These are phyloP conservation scores for Synergus gifuensis DNA, from an alignment of 2,888 invertebrate species.

Conservation along the genomic window DNA sequence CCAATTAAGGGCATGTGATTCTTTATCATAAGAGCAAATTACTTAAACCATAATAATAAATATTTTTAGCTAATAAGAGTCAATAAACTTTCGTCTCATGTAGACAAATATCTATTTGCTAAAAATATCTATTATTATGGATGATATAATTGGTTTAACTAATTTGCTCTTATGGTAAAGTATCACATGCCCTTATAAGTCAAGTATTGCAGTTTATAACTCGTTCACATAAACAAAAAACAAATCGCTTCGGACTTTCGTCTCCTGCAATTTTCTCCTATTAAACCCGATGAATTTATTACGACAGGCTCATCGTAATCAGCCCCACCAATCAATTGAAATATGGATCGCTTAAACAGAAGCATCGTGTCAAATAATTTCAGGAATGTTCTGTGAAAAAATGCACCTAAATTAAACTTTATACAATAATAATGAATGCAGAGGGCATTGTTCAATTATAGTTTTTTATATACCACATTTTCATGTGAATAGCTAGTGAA, in stretches of 20 bases:
- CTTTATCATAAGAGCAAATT: too few relatives aligned
- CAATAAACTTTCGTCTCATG: not conserved
- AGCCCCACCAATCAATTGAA: not conserved
- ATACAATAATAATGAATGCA: conserved; percentile 2
- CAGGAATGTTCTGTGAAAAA: conserved; percentile 1
- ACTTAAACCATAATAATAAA: too few relatives aligned
- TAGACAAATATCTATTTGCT: too few relatives aligned
- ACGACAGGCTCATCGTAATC: not conserved
- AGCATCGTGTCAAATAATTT: conserved; percentile 3
- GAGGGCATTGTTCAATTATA: not conserved
- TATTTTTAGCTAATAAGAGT: not conserved
- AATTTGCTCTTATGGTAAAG: too few relatives aligned
- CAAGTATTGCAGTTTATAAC: not conserved
- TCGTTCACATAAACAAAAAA: not conserved
- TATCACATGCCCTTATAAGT: too few relatives aligned
- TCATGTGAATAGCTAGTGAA: not conserved
- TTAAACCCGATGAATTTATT: conserved; percentile 35
- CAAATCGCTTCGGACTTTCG: conserved; percentile 13
- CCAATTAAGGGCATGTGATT: too few relatives aligned
- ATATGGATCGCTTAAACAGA: not conserved
- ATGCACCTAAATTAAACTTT: not conserved
- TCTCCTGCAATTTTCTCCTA: not conserved
- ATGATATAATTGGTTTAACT: too few relatives aligned
- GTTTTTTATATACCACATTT: not conserved
- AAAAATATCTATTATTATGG: too few relatives aligned